Conservation (phyloP, 2,888 invertebrate species). For the Hylaea fasciaria region DNA sequence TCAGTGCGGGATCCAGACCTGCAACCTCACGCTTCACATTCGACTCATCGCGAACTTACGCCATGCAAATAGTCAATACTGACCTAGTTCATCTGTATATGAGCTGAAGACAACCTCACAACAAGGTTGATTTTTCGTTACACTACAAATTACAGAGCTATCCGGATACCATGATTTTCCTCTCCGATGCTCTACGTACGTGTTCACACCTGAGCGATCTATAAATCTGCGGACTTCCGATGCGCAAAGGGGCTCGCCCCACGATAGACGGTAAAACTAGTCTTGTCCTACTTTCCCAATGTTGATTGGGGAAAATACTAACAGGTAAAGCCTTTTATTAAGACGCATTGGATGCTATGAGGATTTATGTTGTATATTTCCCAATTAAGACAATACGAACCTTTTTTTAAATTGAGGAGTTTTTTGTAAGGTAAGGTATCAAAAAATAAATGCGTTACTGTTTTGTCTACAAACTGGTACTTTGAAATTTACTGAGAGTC, state of each 20-base stretch:
- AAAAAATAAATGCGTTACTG: too few relatives aligned
- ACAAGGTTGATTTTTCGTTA: slow-evolving; percentile 9
- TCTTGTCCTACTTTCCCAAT: slow-evolving; percentile 12
- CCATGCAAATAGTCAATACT: too few relatives aligned
- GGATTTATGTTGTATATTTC: not conserved
- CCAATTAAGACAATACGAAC: not conserved
- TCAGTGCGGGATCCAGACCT: too few relatives aligned
- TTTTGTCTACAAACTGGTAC: too few relatives aligned
- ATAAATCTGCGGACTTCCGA: slow-evolving; percentile 27
- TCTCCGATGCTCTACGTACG: slow-evolving; percentile 17
- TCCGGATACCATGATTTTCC: slow-evolving; percentile 17
- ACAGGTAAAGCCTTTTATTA: not conserved
- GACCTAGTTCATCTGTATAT: too few relatives aligned
- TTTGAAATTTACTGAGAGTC: too few relatives aligned
- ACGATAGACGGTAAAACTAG: slow-evolving; percentile 22
- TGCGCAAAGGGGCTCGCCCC: slow-evolving; percentile 12
- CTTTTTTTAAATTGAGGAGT: not conserved
- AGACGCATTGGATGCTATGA: not conserved
- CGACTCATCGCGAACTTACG: too few relatives aligned
- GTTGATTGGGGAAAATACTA: slow-evolving; percentile 1
- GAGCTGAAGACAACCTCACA: too few relatives aligned
- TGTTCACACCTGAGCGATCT: slow-evolving; percentile 31
- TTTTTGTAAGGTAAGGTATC: not conserved
- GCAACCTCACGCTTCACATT: too few relatives aligned
- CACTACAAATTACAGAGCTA: slow-evolving; percentile 21